Evolutionary conservation across 2,113 vertebrate species (phyloP).

Genomic region (Mystacornis crossleyi): DNA sequence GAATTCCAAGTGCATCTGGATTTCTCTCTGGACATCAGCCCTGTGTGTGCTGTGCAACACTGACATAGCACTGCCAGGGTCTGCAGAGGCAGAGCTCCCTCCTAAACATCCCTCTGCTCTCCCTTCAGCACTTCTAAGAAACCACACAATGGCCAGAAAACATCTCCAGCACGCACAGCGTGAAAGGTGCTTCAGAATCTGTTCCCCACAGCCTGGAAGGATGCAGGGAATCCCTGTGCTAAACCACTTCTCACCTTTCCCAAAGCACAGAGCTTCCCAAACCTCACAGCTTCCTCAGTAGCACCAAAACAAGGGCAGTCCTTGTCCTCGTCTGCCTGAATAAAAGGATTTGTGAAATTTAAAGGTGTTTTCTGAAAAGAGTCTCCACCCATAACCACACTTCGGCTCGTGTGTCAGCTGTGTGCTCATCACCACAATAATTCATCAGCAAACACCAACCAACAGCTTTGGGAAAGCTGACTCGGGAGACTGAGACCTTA

Average conservation of each 20-base stretch:
- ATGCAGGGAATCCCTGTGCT: not conserved
- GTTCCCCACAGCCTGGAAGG: too few species aligned
- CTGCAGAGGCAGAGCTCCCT: not conserved
- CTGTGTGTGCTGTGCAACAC: not conserved
- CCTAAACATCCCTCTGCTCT: not conserved
- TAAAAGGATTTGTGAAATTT: not conserved
- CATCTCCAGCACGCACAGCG: accelerated
- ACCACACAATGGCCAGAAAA: not conserved
- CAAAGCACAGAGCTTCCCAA: not conserved
- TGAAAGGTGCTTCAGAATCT: not conserved
- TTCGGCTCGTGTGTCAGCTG: not conserved
- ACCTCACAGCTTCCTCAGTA: not conserved
- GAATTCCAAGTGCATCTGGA: not conserved
- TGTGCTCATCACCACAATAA: not conserved
- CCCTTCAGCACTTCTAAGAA: not conserved
- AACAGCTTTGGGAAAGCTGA: not conserved
- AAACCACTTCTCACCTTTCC: not conserved
- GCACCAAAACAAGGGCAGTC: not conserved
- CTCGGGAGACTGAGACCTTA: not conserved
- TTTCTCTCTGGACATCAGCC: not conserved
- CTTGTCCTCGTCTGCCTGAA: not conserved
- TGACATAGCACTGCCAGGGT: not conserved
- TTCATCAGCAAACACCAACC: not conserved
- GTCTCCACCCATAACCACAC: not conserved
- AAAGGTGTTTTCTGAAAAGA: not conserved